These are phyloP conservation scores for Dastarcus helophoroides DNA, from an alignment of 2,888 invertebrate species.

Conservation along the genomic window DNA sequence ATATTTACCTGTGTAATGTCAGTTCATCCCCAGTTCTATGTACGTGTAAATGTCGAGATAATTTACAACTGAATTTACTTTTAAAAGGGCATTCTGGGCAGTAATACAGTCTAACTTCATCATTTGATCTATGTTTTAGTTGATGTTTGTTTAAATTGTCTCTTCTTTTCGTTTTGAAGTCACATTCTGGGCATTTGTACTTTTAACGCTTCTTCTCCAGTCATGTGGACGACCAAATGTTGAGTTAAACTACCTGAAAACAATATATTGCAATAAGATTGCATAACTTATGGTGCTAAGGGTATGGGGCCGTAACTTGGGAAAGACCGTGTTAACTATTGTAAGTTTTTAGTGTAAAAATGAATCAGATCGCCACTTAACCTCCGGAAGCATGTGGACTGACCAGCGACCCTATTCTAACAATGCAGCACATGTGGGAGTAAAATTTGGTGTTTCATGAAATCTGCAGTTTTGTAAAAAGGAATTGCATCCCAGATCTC, in stretches of 20 bases:
- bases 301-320: too few species aligned
- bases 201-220: constrained; percentile 10
- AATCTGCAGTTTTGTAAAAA: too few species aligned
- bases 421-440: too few species aligned
- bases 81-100: constrained; percentile 11
- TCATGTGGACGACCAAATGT: constrained; percentile 10
- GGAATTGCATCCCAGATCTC: too few species aligned
- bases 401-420: too few species aligned
- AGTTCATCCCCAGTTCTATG: constrained; percentile 8
- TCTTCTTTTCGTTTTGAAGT: constrained; percentile 10
- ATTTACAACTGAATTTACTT: constrained; percentile 11
- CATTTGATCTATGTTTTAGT: constrained; percentile 9
- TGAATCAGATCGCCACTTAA: too few species aligned
- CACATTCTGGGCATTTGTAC: constrained; percentile 8
- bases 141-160: constrained; percentile 10
- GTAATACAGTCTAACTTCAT: constrained; percentile 11
- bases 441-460: too few species aligned
- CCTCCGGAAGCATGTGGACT: too few species aligned
- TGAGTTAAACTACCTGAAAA: constrained; percentile 9
- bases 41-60: constrained; percentile 10
- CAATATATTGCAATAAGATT: neutral
- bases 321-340: too few species aligned
- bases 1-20: constrained; percentile 7
- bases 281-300: too few species aligned
- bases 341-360: too few species aligned